Percentiles rank a stretch among this genome's conserved stretches.
phyloP scores from a whole-genome alignment of 2,113 vertebrate species.

The Bettongia penicillata region DNA sequence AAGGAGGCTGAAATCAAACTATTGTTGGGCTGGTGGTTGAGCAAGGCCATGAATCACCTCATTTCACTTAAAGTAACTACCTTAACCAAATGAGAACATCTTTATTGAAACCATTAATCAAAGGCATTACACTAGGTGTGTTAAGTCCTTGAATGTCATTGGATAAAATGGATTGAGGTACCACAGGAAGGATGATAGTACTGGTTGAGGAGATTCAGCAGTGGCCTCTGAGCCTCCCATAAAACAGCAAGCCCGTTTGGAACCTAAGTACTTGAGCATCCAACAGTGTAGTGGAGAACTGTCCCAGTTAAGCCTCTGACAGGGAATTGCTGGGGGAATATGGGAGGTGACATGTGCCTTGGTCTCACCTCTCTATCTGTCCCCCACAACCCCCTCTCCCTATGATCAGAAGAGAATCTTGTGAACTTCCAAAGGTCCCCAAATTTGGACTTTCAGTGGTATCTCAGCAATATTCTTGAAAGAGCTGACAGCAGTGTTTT shows the following conservation, averaged over 20 bases:
- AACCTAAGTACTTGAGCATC: not conserved
- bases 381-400: no score
- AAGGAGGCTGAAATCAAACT: not conserved
- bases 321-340: not conserved
- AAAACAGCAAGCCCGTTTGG: not conserved
- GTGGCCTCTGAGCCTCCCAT: not conserved
- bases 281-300: not conserved
- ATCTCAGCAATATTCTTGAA: not conserved
- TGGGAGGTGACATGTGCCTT: not conserved
- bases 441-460: not conserved
- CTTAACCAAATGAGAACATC: not conserved
- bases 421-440: not conserved
- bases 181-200: not conserved
- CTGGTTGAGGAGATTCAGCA: not conserved
- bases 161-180: not conserved
- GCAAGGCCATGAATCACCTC: not conserved
- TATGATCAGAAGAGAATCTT: not conserved
- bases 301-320: not conserved
- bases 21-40: not conserved
- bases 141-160: not conserved
- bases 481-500: not conserved
- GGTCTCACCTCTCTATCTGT: not conserved
- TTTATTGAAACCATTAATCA: not conserved
- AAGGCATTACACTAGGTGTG: not conserved
- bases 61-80: no score